Percentiles rank a stretch among this genome's conserved stretches.
These are phyloP conservation scores for Vipera ursinii DNA, from an alignment of 2,797 vertebrate species.

Conservation along the genomic window DNA sequence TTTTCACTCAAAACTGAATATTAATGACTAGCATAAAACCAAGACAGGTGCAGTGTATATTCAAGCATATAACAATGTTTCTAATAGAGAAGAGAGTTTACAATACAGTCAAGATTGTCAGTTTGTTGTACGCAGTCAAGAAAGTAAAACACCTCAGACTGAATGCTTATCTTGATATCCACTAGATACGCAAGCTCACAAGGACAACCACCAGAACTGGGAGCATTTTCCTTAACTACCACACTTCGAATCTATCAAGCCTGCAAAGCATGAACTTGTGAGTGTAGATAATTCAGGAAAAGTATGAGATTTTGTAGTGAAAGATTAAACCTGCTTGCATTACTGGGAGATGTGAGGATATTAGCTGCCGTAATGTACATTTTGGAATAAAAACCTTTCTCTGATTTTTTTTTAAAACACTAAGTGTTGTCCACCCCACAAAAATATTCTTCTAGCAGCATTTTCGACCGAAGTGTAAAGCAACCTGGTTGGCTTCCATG, in stretches of 20 bases:
- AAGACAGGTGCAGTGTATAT: not conserved
- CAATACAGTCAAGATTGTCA: not conserved
- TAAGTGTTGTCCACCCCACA: slow-evolving; percentile 69
- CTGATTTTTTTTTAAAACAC: slow-evolving; percentile 47
- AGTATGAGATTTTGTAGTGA: slow-evolving; percentile 44
- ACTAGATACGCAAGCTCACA: slow-evolving; percentile 34
- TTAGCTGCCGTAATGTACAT: slow-evolving; percentile 40
- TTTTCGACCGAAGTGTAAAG: slow-evolving; percentile 93
- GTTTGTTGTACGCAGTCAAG: slow-evolving; percentile 22
- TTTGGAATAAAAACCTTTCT: slow-evolving; percentile 62
- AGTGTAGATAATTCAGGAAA: slow-evolving; percentile 26
- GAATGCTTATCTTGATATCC: slow-evolving; percentile 38
- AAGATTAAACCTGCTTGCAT: slow-evolving; percentile 48
- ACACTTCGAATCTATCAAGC: slow-evolving; percentile 44
- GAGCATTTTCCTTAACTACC: slow-evolving; percentile 35
- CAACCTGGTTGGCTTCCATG: slow-evolving; percentile 99
- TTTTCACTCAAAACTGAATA: slow-evolving; percentile 46
- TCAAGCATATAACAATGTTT: slow-evolving; percentile 26
- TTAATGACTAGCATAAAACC: slow-evolving; percentile 29
- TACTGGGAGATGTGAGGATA: slow-evolving; percentile 54
- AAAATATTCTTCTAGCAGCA: slow-evolving; percentile 76
- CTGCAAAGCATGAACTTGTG: slow-evolving; percentile 35
- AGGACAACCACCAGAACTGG: slow-evolving; percentile 44
- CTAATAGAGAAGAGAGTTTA: slow-evolving; percentile 1
- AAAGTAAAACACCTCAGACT: slow-evolving; percentile 24